These are phyloP conservation scores for Reticulitermes speratus DNA, from an alignment of 1,140 invertebrate species.

Conservation along the genomic window DNA sequence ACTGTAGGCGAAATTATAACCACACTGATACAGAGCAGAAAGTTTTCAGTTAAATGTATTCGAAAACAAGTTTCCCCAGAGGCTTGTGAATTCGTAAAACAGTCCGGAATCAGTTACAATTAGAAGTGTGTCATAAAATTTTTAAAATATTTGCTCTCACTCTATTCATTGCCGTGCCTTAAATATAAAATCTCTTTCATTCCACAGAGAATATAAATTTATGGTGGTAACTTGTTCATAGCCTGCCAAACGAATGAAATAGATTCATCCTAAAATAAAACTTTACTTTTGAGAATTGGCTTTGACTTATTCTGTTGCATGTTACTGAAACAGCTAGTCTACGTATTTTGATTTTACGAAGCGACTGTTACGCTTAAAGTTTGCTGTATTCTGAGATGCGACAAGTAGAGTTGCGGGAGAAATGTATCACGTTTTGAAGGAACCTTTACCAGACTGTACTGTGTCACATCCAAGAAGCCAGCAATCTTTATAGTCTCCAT, in stretches of 20 bases:
- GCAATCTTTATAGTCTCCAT: too few species aligned
- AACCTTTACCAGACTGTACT: too few species aligned
- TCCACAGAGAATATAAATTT: not conserved
- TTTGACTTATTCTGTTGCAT: too few species aligned
- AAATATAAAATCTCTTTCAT: not conserved
- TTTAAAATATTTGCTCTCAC: not conserved
- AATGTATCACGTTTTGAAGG: too few species aligned
- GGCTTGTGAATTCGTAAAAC: not conserved
- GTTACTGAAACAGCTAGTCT: too few species aligned
- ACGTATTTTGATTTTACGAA: too few species aligned
- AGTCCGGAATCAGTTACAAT: not conserved
- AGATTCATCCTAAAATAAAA: not conserved
- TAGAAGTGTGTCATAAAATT: not conserved
- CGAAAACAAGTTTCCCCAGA: not conserved
- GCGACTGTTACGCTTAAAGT: too few species aligned
- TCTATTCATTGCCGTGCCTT: not conserved
- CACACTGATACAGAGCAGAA: not conserved
- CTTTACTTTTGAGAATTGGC: not conserved
- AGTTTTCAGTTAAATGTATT: too few species aligned
- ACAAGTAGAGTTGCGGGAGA: too few species aligned
- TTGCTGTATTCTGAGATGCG: too few species aligned
- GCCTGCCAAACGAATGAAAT: not conserved
- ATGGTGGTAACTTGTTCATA: not conserved
- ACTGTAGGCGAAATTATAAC: not conserved
- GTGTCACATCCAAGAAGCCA: too few species aligned